Conservation (phyloP, 2,797 vertebrate genomes). For the Morelia viridis region DNA sequence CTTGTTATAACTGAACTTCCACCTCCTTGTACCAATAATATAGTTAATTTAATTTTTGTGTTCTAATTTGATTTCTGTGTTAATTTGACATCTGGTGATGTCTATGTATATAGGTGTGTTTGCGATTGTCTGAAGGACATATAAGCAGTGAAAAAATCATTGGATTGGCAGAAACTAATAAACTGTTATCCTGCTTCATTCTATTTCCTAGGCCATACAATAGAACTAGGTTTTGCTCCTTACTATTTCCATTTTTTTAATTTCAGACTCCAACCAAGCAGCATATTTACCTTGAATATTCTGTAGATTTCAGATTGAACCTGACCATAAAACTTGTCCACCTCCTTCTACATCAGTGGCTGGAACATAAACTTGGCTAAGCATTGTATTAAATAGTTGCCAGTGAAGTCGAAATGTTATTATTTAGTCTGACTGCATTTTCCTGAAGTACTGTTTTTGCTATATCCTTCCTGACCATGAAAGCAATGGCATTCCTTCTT, state of each 20-base stretch:
- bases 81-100: too few relatives aligned
- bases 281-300: neutral
- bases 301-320: neutral
- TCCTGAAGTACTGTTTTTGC: neutral
- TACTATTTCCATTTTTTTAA: neutral
- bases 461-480: neutral
- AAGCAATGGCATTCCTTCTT: neutral
- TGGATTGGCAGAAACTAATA: neutral
- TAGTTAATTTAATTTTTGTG: too few relatives aligned
- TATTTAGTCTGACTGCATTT: neutral
- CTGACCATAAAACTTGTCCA: neutral
- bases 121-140: too few relatives aligned
- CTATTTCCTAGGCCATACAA: neutral
- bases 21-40: too few relatives aligned
- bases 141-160: too few relatives aligned
- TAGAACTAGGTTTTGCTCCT: neutral
- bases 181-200: neutral
- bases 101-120: too few relatives aligned
- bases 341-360: neutral
- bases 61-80: too few relatives aligned
- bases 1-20: too few relatives aligned
- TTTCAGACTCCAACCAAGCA: neutral
- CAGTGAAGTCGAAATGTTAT: neutral
- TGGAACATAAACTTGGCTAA: neutral
- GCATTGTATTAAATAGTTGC: neutral